Percentiles rank a stretch among this genome's conserved stretches.
phyloP scores from a whole-genome alignment of 2,113 vertebrate species.

The Sminthopsis crassicaudata region DNA sequence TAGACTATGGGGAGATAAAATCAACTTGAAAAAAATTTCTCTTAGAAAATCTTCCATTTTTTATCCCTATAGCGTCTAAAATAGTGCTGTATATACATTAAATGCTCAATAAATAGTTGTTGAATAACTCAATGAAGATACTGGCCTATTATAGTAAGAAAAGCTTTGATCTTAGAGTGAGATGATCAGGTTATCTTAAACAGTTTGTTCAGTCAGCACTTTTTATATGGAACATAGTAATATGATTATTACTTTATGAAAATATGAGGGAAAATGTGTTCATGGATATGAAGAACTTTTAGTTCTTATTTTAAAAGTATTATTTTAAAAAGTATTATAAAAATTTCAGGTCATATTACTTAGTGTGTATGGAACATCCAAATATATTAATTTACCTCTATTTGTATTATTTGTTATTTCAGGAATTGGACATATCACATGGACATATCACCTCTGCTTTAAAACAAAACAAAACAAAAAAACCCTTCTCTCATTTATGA shows the following conservation, averaged over 20 bases:
- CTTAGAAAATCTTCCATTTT: not conserved
- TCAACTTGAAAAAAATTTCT: not conserved
- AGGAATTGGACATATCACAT: not conserved
- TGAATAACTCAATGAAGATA: not conserved
- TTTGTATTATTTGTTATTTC: constrained; percentile 28
- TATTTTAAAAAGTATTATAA: constrained; percentile 20
- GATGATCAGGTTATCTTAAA: not conserved
- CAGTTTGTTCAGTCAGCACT: not conserved
- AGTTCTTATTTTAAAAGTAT: constrained; percentile 7
- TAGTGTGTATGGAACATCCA: constrained; percentile 35
- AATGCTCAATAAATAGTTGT: not conserved
- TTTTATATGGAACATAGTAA: not conserved
- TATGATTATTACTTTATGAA: not conserved
- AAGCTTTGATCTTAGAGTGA: not conserved
- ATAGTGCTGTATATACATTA: not conserved
- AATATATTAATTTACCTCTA: constrained; percentile 10
- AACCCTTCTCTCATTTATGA: not conserved
- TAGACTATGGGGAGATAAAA: not conserved
- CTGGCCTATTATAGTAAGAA: not conserved
- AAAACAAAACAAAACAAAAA: not conserved
- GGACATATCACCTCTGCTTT: not conserved
- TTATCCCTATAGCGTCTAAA: not conserved
- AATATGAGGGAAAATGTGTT: not conserved
- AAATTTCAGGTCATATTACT: not conserved
- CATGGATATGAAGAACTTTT: not conserved